Percentiles rank a stretch among this genome's conserved stretches.
Conservation (phyloP, 2,888 invertebrate species). For the Timema podura region DNA sequence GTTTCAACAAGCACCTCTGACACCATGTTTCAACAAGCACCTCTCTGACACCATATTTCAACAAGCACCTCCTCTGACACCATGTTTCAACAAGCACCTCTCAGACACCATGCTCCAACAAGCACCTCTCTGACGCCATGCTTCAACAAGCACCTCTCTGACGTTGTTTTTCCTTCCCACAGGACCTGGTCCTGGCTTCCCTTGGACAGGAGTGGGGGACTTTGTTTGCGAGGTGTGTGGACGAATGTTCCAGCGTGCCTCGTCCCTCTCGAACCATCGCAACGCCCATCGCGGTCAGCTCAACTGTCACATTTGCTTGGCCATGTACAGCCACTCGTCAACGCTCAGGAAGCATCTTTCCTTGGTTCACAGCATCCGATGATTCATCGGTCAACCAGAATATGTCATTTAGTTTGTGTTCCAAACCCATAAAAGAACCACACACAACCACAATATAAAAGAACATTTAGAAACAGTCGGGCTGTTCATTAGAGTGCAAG, state of each 20-base stretch:
- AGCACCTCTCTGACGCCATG: too few relatives aligned
- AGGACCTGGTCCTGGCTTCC: background rate
- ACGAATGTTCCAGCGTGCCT: conserved; percentile 59
- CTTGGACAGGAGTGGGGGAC: conserved; percentile 33
- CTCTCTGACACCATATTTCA: too few relatives aligned
- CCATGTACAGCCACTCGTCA: conserved; percentile 46
- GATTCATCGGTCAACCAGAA: background rate
- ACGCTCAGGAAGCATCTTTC: background rate
- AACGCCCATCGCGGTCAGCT: conserved; percentile 61
- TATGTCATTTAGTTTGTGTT: background rate
- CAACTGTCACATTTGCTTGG: conserved; percentile 57
- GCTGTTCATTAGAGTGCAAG: too few relatives aligned
- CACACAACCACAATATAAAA: too few relatives aligned
- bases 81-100: too few relatives aligned
- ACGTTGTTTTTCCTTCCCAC: too few relatives aligned
- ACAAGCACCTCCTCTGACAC: too few relatives aligned
- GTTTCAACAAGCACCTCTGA: too few relatives aligned
- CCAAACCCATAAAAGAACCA: background rate
- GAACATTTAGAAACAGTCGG: too few relatives aligned
- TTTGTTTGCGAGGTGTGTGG: conserved; percentile 58
- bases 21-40: too few relatives aligned
- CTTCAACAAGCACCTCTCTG: too few relatives aligned
- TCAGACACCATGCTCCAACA: too few relatives aligned
- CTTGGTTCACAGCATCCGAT: background rate
- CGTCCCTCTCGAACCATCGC: conserved; percentile 57